Percentiles rank a stretch among this genome's conserved stretches.
phyloP scores from a whole-genome alignment of 2,888 invertebrate species.

The Tortrix viridana region DNA sequence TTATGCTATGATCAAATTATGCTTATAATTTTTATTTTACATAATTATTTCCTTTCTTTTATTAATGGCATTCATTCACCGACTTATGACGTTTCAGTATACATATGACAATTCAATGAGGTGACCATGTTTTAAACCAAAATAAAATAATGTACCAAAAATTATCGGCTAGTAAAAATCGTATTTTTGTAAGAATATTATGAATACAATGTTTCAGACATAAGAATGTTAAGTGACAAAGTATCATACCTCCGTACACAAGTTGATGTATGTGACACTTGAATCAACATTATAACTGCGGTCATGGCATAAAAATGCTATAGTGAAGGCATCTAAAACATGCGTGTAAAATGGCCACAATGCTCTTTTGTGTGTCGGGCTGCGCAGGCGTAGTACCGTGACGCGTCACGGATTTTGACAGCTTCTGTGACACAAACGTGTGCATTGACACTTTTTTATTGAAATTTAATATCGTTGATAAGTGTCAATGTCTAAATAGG shows the following conservation, averaged over 20 bases:
- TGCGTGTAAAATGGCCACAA: neutral
- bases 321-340: slow-evolving; percentile 1
- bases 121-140: slow-evolving; percentile 19
- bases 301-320: too few species aligned
- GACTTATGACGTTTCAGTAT: slow-evolving; percentile 28
- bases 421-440: slow-evolving; percentile 5
- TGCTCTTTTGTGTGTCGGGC: slow-evolving; percentile 1
- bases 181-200: too few species aligned
- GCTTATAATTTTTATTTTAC: neutral
- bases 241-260: too few species aligned
- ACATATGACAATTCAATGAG: slow-evolving; percentile 32
- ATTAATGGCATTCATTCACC: slow-evolving; percentile 26
- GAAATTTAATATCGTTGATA: slow-evolving; percentile 18
- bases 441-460: slow-evolving; percentile 8
- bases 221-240: too few species aligned
- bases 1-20: neutral
- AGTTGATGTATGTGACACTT: slow-evolving; percentile 5
- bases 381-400: slow-evolving; percentile 31
- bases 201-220: too few species aligned
- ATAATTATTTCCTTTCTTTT: slow-evolving; percentile 32
- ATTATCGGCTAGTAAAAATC: too few species aligned
- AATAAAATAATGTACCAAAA: too few species aligned
- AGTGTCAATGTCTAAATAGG: neutral
- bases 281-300: slow-evolving; percentile 15
- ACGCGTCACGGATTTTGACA: slow-evolving; percentile 37